These are phyloP conservation scores for Microcebus ravelobensis DNA, from an alignment of 2,113 vertebrate genomes.

Conservation along the genomic window DNA sequence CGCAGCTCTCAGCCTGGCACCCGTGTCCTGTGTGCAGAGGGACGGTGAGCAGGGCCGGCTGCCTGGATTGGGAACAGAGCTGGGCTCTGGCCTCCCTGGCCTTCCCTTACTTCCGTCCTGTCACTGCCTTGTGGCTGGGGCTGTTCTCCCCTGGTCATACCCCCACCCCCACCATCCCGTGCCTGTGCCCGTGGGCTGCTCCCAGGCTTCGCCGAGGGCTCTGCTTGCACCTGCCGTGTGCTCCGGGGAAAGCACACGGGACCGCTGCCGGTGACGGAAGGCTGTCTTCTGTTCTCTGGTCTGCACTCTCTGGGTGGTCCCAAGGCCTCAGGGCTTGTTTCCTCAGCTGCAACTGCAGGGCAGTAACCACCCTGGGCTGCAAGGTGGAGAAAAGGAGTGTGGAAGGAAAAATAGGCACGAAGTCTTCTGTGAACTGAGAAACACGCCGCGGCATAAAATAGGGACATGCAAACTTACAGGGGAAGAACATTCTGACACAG, in stretches of 20 bases:
- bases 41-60: not conserved
- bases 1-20: not conserved
- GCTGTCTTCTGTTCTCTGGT: not conserved
- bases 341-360: not conserved
- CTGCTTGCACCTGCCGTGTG: not conserved
- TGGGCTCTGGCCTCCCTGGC: not conserved
- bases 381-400: not conserved
- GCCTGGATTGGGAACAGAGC: not conserved
- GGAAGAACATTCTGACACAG: not conserved
- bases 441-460: fast-evolving
- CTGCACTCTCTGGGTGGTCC: conserved; percentile 12
- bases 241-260: fast-evolving
- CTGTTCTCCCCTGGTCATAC: not conserved
- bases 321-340: not conserved
- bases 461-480: not conserved
- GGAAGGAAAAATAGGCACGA: not conserved
- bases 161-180: not conserved
- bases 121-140: not conserved
- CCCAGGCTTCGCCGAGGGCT: not conserved
- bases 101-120: not conserved
- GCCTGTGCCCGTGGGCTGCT: not conserved
- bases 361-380: not conserved
- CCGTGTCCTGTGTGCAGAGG: not conserved
- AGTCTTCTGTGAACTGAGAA: not conserved
- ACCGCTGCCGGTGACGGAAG: not conserved